Base-by-base conservation (phyloP, 1,140 invertebrate genomes). In the Drosophila parabipectinata region DNA sequence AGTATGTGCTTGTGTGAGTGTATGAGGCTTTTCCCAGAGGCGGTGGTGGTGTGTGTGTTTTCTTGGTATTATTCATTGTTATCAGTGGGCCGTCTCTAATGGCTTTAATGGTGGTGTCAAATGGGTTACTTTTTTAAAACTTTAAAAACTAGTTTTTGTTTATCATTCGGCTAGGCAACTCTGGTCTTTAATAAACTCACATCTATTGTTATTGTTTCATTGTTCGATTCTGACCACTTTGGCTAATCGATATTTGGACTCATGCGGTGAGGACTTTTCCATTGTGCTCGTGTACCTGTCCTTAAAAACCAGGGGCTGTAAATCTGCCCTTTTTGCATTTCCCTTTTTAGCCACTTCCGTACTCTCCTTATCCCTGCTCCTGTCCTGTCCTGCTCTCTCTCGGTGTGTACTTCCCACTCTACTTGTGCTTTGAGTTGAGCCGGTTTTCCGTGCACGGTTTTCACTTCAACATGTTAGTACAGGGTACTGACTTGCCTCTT, bases 261-360 rank as follows among this genome's bases (percentile, higher is more conserved):
- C 7, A 18, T 63, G 45, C 14, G 41, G 30, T 32, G 34, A 34
- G 34, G 28, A 18, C 24, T 64, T 37, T 50, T 39, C 18, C 26
- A 71, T 69, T 57, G 66, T 32, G 26, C 57, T 26, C 52, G 0
- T 24, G 50, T 69, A 57, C 67, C 66, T 71, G 66, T 64, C 47
- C n/a, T 63, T 8, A 32, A 63, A 39, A 41, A 41, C 5, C 18
- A 18, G 14, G 21, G 12, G 12, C 39, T 62, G 59, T 18, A 63
- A 63, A 45, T 62, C 48, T 26, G 47, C 21, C 32, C 32, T 57
- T 69, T 50, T 51, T 69, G 41, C 63, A 48, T 56, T 56, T 69
- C 41, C 41, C 52, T 57, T 69, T 69, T 47, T 50, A 30, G 52
- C 63, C 30, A 48, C 18, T 24, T 69, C 45, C 45, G 32, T 63